These are phyloP conservation scores for Drosophila tanythrix DNA, from an alignment of 2,888 invertebrate species.

Conservation along the genomic window DNA sequence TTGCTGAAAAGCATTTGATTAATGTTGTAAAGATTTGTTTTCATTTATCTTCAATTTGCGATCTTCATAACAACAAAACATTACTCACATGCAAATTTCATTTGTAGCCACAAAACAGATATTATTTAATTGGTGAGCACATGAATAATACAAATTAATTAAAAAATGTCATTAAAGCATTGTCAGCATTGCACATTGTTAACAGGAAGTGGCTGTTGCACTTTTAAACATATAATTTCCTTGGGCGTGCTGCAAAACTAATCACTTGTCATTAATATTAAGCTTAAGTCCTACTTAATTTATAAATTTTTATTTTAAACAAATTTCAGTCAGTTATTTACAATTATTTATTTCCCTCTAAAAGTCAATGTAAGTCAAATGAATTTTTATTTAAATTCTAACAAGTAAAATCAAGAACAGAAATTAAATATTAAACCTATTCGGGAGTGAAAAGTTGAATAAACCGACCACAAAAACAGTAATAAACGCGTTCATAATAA, in stretches of 20 bases:
- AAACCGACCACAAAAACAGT: background rate
- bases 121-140: slow-evolving; percentile 63
- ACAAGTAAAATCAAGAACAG: background rate
- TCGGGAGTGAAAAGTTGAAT: background rate
- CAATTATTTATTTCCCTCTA: background rate
- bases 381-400: background rate
- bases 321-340: background rate
- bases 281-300: background rate
- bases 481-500: background rate
- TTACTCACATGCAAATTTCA: slow-evolving; percentile 43
- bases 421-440: background rate
- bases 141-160: slow-evolving; percentile 38
- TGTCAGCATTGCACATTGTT: slow-evolving; percentile 56
- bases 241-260: slow-evolving; percentile 1
- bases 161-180: slow-evolving; percentile 59
- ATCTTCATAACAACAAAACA: slow-evolving; percentile 50
- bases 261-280: background rate
- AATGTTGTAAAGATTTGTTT: slow-evolving; percentile 69
- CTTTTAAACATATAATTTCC: slow-evolving; percentile 19
- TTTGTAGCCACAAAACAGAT: slow-evolving; percentile 45
- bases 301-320: background rate
- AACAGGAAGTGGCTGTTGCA: slow-evolving; percentile 52
- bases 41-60: slow-evolving; percentile 63
- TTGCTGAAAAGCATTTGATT: slow-evolving; percentile 65
- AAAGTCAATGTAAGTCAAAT: background rate